Percentiles rank a stretch among this genome's conserved stretches.
Conservation (phyloP, 2,113 vertebrate genomes). For the Plecotus auritus region DNA sequence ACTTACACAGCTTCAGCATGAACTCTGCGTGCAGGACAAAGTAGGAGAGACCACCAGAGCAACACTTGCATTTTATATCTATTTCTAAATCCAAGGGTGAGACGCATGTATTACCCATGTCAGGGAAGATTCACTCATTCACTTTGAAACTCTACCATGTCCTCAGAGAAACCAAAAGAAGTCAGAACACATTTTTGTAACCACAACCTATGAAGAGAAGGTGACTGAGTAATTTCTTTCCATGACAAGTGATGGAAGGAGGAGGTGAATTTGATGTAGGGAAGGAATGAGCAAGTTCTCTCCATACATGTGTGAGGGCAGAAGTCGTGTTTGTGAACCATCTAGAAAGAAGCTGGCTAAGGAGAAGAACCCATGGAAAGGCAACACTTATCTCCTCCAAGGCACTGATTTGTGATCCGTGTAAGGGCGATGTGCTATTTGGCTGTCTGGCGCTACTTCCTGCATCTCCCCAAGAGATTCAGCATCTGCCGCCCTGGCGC, state of each 20-base stretch:
- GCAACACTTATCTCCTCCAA: not conserved
- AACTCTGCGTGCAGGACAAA: not conserved
- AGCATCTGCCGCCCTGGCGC: not conserved
- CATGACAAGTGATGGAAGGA: not conserved
- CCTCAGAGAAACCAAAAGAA: not conserved
- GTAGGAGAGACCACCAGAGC: not conserved
- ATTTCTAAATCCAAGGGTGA: not conserved
- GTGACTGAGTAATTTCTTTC: not conserved
- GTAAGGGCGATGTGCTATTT: not conserved
- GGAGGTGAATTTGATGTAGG: not conserved
- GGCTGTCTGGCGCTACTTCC: not conserved
- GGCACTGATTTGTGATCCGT: not conserved
- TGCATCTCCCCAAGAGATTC: not conserved
- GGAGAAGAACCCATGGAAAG: not conserved
- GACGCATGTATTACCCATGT: not conserved
- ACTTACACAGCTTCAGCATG: not conserved
- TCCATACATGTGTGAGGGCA: not conserved
- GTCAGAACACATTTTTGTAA: not conserved
- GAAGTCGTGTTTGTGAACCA: not conserved
- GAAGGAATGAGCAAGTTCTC: not conserved
- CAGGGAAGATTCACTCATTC: not conserved
- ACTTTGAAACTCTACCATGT: not conserved
- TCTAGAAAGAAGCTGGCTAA: not conserved
- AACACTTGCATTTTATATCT: not conserved
- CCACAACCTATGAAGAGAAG: not conserved